Evolutionary conservation across 2,113 vertebrate genomes (phyloP), one percentile per base, ranked within the genome.

Genomic region (Lamprologus callipterus): DNA sequence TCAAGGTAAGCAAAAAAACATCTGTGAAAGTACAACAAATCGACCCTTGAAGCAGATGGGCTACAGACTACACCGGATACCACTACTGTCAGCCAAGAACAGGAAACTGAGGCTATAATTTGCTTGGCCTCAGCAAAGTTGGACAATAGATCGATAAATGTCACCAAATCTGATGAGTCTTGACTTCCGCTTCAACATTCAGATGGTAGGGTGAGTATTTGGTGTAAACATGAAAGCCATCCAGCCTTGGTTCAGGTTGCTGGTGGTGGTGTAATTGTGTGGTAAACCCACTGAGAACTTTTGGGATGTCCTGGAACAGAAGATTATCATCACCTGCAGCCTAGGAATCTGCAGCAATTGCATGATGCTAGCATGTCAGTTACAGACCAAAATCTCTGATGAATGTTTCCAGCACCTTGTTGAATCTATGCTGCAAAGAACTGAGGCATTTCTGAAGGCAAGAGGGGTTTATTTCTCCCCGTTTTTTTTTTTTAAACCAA

Each of bases 341-440:
- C 37, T 23, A 42, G n/a, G 37, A 73, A 73, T 45, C 37, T 42
- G 37, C 8, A 73, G 37, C 13, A 45, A 73, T 23, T 26, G 37
- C 21, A 42, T 45, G 37, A 73, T 6, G 5, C n/a, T 23, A 42
- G 35, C 35, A 45, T 73, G 21, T 45, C n/a, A 73, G 14, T 63
- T 45, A 73, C 13, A 21, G 8, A 73, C 5, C 37, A 42, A 73
- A 73, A 26, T 45, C 37, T 26, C 65, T 1, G 37, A 16, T 23
- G 37, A 73, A 73, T 45, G 13, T 73, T 73, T 73, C 68, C 37
- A 73, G 68, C 21, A 45, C 2, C 13, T 73, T 73, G 13, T 73
- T 73, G 37, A 73, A 73, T 73, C 65, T 73, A 42, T 73, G 37
- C 21, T 23, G 40, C 40, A 42, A 73, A 73, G 68, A 70, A 42